phyloP scores from a whole-genome alignment of 2,797 vertebrate genomes.

The Ambastaia sidthimunki region DNA sequence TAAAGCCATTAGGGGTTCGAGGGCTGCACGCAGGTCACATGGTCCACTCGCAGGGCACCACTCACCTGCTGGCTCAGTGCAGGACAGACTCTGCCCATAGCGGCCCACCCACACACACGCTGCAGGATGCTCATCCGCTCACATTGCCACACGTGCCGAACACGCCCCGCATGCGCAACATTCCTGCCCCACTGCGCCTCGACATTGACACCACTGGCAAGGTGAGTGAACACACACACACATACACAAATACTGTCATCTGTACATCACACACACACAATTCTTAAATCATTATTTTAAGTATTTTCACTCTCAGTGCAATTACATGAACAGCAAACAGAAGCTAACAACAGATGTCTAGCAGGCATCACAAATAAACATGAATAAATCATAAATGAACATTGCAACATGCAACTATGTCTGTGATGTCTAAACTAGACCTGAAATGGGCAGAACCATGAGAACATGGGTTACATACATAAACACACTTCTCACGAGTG shows the following conservation, averaged over 20 bases:
- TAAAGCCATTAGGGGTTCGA: slow-evolving; percentile 53
- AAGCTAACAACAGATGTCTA: no score
- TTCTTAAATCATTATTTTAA: background rate
- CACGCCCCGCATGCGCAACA: slow-evolving; percentile 60
- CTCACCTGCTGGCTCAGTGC: slow-evolving; percentile 59
- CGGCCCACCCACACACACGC: slow-evolving; percentile 45
- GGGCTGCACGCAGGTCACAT: slow-evolving; percentile 49
- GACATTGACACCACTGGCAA: slow-evolving; percentile 69
- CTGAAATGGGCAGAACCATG: background rate
- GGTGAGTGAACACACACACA: slow-evolving; percentile 59
- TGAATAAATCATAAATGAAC: no score
- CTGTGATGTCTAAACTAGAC: background rate
- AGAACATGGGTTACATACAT: background rate
- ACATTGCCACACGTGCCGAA: slow-evolving; percentile 24
- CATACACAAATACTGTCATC: background rate
- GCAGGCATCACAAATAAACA: background rate
- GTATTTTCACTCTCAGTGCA: no score
- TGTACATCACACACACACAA: background rate
- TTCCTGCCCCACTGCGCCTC: slow-evolving; percentile 70
- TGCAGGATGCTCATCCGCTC: slow-evolving; percentile 17
- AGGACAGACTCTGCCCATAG: slow-evolving; percentile 54
- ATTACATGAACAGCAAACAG: no score
- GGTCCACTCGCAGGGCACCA: slow-evolving; percentile 65
- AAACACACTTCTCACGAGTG: background rate
- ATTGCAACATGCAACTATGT: background rate